Base-by-base conservation (phyloP, 2,888 invertebrate species). In the Notodonta dromedarius region DNA sequence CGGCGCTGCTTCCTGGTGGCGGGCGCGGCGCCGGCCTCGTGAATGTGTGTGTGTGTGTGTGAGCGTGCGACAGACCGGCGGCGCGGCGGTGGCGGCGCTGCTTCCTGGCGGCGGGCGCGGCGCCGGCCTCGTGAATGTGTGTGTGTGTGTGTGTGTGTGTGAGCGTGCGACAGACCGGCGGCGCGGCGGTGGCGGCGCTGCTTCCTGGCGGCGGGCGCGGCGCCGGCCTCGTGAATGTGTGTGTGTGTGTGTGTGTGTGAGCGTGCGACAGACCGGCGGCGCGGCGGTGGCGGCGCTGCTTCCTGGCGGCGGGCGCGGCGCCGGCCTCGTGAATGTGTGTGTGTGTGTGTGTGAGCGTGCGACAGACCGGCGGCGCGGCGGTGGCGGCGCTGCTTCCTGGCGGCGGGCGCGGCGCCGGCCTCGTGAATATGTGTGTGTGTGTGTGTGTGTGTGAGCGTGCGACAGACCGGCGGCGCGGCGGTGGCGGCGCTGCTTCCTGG, bases 1-100 rank as follows among this genome's bases (percentile, higher is more conserved):
- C 96, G 88, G 42, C 95, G 90, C 13, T 94, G 91, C 78, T 95
- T 94, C 75, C 96, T 94, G 67, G 95, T 93, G 69, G 94, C 90
- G 14, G 95, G 95, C 60, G 83, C 88, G 5, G 80, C 83, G 59
- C 78, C 73, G 1, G 86, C 85, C 76, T 97, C 97, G 48, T n/a
- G n/a, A n/a, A n/a, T 24, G 42, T 11, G 42, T 9, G 42, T 2
- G 42, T 42, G 42, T 11, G 42, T 11, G 42, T 42, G 14, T 39
- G 54, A n/a, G n/a, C n/a, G n/a, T n/a, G n/a, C n/a, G 58, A 73
- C 74, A 50, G 54, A 87, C 88, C 62, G 4, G 79, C 64, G 52
- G 91, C 83, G 52, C 96, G 85, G 57, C 96, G 93, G 60, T 95
- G 94, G 40, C 96, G 88, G 42, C 95, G 90, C 13, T 94, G 91